Evolutionary conservation across 2,888 invertebrate species (phyloP).

Genomic region (Alviniconcha strummeri): DNA sequence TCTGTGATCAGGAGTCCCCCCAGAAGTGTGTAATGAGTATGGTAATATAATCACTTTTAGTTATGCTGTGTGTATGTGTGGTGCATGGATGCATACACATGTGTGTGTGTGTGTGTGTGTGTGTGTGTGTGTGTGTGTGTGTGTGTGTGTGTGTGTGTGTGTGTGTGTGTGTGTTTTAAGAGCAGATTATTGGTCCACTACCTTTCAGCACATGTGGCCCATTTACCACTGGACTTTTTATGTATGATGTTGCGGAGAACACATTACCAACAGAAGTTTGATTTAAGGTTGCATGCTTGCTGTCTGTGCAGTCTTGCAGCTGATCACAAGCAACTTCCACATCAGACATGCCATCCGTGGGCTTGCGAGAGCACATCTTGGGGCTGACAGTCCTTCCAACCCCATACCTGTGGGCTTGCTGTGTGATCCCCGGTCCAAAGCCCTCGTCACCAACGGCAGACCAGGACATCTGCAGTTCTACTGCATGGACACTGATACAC

Average conservation of each 20-base stretch:
- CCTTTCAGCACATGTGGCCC: too few relatives aligned
- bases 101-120: neutral
- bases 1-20: too few relatives aligned
- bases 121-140: constrained; percentile 4
- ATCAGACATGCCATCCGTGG: constrained; percentile 81
- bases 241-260: too few relatives aligned
- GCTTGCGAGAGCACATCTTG: constrained; percentile 79
- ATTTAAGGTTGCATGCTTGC: too few relatives aligned
- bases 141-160: neutral
- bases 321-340: constrained; percentile 73
- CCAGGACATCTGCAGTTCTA: constrained; percentile 86
- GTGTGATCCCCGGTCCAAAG: constrained; percentile 80
- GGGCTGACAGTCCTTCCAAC: neutral
- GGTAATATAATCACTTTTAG: too few relatives aligned
- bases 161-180: neutral
- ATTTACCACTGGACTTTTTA: too few relatives aligned
- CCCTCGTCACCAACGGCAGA: constrained; percentile 83
- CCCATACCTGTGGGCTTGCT: constrained; percentile 72
- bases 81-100: neutral
- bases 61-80: neutral
- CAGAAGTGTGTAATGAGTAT: neutral
- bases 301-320: constrained; percentile 69
- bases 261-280: too few relatives aligned
- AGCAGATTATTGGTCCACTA: too few relatives aligned
- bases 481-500: constrained; percentile 77